Conservation (phyloP, 1,140 invertebrate genomes). For the Rhopalosiphum padi region DNA sequence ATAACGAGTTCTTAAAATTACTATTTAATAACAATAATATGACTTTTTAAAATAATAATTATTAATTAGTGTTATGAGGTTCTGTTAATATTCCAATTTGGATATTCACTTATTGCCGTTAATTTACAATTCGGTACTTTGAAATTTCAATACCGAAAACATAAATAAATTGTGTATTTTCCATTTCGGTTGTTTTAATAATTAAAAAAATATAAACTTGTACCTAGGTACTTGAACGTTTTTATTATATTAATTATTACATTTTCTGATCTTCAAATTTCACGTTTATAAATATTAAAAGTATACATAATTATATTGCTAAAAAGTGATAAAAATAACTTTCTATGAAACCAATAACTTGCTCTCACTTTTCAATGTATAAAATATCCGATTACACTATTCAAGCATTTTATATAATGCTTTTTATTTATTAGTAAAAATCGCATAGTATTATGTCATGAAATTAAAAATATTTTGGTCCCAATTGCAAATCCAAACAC, state of each 20-base stretch:
- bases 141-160: background rate
- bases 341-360: background rate
- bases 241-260: background rate
- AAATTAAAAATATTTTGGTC: background rate
- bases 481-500: background rate
- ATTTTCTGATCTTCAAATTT: background rate
- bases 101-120: background rate
- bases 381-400: background rate
- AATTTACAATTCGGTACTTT: background rate
- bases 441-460: background rate
- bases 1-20: background rate
- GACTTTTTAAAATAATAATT: background rate
- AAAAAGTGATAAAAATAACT: background rate
- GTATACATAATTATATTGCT: background rate
- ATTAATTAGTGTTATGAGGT: background rate
- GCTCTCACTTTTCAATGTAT: background rate
- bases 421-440: background rate
- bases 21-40: background rate
- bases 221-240: background rate
- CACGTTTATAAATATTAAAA: background rate
- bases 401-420: background rate
- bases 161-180: background rate
- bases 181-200: background rate
- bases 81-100: background rate
- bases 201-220: background rate